These are phyloP conservation scores for Acrocyrtus sp. DNA, from an alignment of 2,888 invertebrate genomes.

Conservation along the genomic window DNA sequence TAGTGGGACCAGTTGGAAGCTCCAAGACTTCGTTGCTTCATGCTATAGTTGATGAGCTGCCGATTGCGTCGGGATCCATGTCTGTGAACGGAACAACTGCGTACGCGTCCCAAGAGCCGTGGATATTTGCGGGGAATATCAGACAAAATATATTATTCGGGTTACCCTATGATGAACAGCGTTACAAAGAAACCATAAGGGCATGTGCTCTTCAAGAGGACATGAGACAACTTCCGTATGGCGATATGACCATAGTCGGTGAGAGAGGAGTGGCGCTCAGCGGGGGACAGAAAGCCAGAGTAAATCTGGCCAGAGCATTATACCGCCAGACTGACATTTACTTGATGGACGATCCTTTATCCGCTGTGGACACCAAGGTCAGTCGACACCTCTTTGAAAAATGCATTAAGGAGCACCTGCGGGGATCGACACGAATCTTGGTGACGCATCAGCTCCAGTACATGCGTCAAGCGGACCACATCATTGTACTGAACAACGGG, in stretches of 20 bases:
- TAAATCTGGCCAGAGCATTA: conserved; percentile 65
- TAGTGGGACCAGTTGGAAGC: conserved; percentile 53
- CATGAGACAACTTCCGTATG: conserved; percentile 47
- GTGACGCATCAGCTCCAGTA: conserved; percentile 83
- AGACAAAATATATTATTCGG: conserved; percentile 60
- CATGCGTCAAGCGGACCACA: conserved; percentile 56
- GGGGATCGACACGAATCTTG: conserved; percentile 67
- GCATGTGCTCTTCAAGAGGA: conserved; percentile 53
- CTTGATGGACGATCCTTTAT: conserved; percentile 69
- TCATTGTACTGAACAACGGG: conserved; percentile 65
- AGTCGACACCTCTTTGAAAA: conserved; percentile 63
- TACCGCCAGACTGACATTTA: conserved; percentile 65
- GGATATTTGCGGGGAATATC: conserved; percentile 58
- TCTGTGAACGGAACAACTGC: conserved; percentile 52
- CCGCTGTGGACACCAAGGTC: conserved; percentile 66
- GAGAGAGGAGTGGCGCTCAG: conserved; percentile 45
- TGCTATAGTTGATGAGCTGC: conserved; percentile 54
- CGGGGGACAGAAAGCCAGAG: conserved; percentile 69
- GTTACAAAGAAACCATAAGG: conserved; percentile 44
- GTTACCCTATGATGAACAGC: conserved; percentile 32
- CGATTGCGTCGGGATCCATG: conserved; percentile 47
- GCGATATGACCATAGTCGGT: conserved; percentile 52
- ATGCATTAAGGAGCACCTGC: conserved; percentile 66
- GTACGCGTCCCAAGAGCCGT: conserved; percentile 60
- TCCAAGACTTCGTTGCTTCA: conserved; percentile 59